These are phyloP conservation scores for Ovis canadensis DNA, from an alignment of 2,113 vertebrate genomes.

Conservation along the genomic window DNA sequence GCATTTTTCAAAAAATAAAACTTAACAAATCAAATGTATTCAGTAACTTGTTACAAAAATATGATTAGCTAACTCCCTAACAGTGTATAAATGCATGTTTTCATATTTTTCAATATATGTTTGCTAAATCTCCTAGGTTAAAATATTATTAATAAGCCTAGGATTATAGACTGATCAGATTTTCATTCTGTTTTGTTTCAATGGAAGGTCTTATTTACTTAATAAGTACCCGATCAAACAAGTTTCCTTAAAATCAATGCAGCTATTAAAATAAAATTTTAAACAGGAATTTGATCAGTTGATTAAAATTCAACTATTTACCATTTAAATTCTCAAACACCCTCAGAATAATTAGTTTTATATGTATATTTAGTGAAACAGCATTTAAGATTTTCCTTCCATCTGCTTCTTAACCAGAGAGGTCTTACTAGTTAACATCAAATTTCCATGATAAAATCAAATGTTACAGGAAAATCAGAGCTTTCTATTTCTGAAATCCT, in stretches of 20 bases:
- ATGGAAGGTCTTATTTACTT: background rate
- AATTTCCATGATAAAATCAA: background rate
- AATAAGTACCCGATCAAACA: background rate
- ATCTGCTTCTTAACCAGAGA: constrained; percentile 33
- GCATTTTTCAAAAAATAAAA: background rate
- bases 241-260: constrained; percentile 24
- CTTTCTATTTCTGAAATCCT: background rate
- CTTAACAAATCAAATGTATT: constrained; percentile 19
- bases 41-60: background rate
- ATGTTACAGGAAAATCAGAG: background rate
- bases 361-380: background rate
- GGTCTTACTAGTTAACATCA: background rate
- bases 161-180: background rate
- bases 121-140: background rate
- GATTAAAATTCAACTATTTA: background rate
- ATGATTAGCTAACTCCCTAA: background rate
- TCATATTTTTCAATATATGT: background rate
- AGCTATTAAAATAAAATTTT: constrained; percentile 2
- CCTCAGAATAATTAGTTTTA: constrained; percentile 4
- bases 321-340: background rate
- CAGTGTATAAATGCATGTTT: background rate
- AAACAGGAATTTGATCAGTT: background rate
- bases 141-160: background rate
- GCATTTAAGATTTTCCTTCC: constrained; percentile 9
- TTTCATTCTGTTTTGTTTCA: constrained; percentile 23